Conservation (phyloP, 2,113 vertebrate genomes). For the Bubo blakistoni region DNA sequence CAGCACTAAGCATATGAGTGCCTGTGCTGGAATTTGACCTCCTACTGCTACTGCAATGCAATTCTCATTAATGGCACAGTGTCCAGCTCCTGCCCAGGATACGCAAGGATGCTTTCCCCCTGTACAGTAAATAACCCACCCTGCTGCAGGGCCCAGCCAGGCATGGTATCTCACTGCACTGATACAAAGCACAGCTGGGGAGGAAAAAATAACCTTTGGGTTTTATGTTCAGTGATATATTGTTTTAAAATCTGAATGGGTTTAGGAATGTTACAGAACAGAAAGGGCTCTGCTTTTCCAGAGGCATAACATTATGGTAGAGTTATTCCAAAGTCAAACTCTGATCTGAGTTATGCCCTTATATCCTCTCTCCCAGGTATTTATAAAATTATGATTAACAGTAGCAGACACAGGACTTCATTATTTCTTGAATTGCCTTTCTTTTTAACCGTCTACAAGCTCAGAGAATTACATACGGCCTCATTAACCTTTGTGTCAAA, state of each 20-base stretch:
- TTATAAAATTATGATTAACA: constrained; percentile 12
- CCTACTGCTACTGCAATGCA: neutral
- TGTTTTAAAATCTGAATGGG: neutral
- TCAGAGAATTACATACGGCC: neutral
- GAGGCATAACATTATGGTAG: neutral
- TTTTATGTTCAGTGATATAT: constrained; percentile 49
- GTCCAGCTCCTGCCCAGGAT: neutral
- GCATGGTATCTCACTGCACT: neutral
- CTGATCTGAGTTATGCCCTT: neutral
- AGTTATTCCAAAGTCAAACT: constrained; percentile 15
- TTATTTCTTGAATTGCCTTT: neutral
- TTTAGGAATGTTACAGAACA: constrained; percentile 9
- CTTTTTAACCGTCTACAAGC: neutral
- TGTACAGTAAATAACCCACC: neutral
- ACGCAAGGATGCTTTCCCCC: neutral
- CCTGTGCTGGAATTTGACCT: neutral
- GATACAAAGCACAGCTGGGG: neutral
- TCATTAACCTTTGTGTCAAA: constrained; percentile 6
- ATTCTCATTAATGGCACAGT: rapidly evolving
- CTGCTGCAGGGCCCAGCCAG: neutral
- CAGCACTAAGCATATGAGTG: neutral
- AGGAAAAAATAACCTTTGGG: constrained; percentile 46
- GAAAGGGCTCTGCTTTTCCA: neutral
- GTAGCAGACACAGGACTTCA: neutral
- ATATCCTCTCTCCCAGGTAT: neutral